These are phyloP conservation scores for Eupithecia inturbata DNA, from an alignment of 2,888 invertebrate genomes.

Conservation along the genomic window DNA sequence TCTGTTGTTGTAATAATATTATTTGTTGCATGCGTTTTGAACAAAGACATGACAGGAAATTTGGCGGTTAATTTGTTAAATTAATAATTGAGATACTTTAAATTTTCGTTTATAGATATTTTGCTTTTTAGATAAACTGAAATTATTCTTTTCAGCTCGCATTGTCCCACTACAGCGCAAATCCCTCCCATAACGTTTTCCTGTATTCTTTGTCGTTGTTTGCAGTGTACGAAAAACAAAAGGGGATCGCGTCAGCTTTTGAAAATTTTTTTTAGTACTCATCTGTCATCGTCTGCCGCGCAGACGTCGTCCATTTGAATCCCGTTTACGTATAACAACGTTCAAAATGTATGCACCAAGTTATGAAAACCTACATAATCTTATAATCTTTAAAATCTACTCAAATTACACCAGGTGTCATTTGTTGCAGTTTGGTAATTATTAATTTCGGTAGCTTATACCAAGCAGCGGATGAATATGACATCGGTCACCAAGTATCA, in stretches of 20 bases:
- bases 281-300: neutral
- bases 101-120: neutral
- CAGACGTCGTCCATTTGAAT: neutral
- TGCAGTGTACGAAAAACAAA: too few relatives aligned
- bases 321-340: neutral
- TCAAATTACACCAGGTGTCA: too few relatives aligned
- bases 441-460: neutral
- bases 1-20: neutral
- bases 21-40: neutral
- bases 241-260: too few relatives aligned
- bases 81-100: neutral
- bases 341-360: neutral
- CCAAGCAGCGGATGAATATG: neutral
- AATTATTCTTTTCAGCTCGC: neutral
- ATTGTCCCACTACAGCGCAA: neutral
- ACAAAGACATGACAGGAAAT: neutral
- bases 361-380: neutral
- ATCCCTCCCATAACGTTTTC: neutral
- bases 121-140: neutral
- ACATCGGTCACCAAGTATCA: constrained; percentile 36
- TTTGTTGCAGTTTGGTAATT: neutral
- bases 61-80: neutral
- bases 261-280: too few relatives aligned
- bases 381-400: too few relatives aligned
- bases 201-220: neutral